Percentiles rank a stretch among this genome's conserved stretches.
Conservation (phyloP, 2,888 invertebrate species). For the Dolomedes plantarius region DNA sequence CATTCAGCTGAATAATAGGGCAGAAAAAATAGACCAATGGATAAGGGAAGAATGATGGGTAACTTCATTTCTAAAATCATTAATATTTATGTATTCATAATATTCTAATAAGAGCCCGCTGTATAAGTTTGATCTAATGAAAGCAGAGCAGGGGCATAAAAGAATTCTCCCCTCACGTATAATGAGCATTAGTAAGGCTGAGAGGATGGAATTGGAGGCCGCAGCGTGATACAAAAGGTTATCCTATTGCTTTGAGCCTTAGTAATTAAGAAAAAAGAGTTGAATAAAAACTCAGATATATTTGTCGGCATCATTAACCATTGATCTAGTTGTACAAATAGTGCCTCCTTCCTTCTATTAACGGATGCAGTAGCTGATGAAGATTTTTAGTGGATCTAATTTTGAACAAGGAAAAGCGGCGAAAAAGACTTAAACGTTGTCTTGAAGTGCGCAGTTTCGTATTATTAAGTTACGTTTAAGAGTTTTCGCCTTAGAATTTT, state of each 20-base stretch:
- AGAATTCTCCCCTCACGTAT: constrained; percentile 25
- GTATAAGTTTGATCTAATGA: constrained; percentile 12
- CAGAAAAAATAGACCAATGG: too few relatives aligned
- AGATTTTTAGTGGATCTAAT: constrained; percentile 17
- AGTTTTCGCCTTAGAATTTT: background rate
- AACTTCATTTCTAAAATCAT: constrained; percentile 23
- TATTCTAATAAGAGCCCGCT: constrained; percentile 55
- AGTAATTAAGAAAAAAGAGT: constrained; percentile 56
- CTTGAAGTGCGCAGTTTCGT: constrained; percentile 18
- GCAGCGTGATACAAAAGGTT: constrained; percentile 49
- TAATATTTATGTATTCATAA: constrained; percentile 68
- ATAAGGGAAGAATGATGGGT: background rate
- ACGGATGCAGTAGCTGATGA: background rate
- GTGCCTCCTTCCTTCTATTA: background rate
- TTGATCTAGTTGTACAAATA: constrained; percentile 49
- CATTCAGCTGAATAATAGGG: too few relatives aligned
- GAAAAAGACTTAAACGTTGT: constrained; percentile 37
- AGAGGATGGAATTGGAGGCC: constrained; percentile 46
- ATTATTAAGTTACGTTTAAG: constrained; percentile 11
- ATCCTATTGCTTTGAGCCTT: constrained; percentile 42
- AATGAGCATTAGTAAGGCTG: constrained; percentile 52
- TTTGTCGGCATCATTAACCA: constrained; percentile 65
- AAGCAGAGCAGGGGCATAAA: constrained; percentile 15
- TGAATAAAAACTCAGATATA: constrained; percentile 41
- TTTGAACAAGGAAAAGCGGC: background rate